Conservation (phyloP, 2,113 vertebrate genomes). For the Oryzias curvinotus region DNA sequence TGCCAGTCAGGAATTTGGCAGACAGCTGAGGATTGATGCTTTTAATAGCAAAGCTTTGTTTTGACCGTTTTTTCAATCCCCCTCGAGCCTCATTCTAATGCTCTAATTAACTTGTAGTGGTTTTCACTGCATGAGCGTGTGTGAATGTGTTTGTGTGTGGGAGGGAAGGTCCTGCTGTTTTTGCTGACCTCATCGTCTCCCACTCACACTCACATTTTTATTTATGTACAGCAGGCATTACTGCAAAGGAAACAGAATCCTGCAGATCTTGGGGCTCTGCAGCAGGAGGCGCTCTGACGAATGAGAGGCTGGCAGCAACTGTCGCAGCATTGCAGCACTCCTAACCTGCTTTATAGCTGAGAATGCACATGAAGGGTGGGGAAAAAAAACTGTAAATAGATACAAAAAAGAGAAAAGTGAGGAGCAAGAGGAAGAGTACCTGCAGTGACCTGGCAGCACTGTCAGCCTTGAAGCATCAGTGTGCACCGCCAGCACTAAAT, state of each 20-base stretch:
- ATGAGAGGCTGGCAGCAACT: slow-evolving; percentile 37
- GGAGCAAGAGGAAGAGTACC: slow-evolving; percentile 15
- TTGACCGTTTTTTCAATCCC: no score
- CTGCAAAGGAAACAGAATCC: not conserved
- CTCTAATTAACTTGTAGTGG: no score
- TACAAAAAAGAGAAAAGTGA: slow-evolving; percentile 10
- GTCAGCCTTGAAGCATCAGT: not conserved
- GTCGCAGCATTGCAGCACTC: slow-evolving; percentile 76
- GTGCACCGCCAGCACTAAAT: slow-evolving; percentile 7
- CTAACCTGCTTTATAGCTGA: slow-evolving; percentile 13
- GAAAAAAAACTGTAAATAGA: slow-evolving; percentile 45
- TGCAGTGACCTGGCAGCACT: slow-evolving; percentile 49
- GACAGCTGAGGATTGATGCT: no score
- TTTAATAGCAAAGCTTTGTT: no score
- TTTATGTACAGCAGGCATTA: slow-evolving; percentile 38
- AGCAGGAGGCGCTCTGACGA: slow-evolving; percentile 54
- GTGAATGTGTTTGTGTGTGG: no score
- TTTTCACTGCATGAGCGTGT: no score
- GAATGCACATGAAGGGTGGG: slow-evolving; percentile 34
- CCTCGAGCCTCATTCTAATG: no score
- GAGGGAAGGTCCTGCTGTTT: slow-evolving; percentile 31
- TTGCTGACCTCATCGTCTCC: slow-evolving; percentile 41
- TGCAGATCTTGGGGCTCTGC: slow-evolving; percentile 13
- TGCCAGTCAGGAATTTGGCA: no score
- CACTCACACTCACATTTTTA: slow-evolving; percentile 20